phyloP scores from a whole-genome alignment of 2,797 vertebrate species.

The Scyliorhinus canicula region DNA sequence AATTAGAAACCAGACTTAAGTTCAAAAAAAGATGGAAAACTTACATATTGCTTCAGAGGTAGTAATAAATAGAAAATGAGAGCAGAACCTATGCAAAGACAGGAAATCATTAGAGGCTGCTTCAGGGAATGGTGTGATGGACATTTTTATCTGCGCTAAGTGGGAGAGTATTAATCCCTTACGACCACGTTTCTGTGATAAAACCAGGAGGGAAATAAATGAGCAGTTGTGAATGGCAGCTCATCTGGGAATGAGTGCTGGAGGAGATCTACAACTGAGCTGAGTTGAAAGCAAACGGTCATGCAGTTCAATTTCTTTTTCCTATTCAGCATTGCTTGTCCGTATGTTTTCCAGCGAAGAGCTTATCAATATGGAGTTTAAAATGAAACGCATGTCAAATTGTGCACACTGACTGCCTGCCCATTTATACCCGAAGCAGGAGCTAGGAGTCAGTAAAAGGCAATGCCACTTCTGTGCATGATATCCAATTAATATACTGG shows the following conservation, averaged over 20 bases:
- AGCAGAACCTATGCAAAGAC: neutral
- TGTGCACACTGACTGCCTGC: neutral
- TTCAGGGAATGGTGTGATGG: neutral
- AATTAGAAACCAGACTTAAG: neutral
- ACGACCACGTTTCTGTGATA: neutral
- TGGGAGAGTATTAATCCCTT: slow-evolving; percentile 20
- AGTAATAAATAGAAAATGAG: neutral
- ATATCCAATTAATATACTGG: neutral
- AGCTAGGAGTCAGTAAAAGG: neutral
- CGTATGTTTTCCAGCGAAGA: neutral
- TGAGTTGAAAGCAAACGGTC: neutral
- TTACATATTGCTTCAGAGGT: neutral
- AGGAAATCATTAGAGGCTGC: neutral
- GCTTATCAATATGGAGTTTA: neutral
- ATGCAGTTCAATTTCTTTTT: neutral
- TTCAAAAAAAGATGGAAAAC: neutral
- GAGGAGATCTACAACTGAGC: neutral
- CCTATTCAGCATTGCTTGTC: neutral
- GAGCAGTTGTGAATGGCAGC: neutral
- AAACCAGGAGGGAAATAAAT: neutral
- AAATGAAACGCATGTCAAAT: neutral
- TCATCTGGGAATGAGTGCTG: neutral
- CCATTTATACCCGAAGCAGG: neutral
- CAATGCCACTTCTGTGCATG: neutral
- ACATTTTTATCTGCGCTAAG: neutral